phyloP scores from a whole-genome alignment of 1,140 invertebrate species.

The Nautilus pompilius region DNA sequence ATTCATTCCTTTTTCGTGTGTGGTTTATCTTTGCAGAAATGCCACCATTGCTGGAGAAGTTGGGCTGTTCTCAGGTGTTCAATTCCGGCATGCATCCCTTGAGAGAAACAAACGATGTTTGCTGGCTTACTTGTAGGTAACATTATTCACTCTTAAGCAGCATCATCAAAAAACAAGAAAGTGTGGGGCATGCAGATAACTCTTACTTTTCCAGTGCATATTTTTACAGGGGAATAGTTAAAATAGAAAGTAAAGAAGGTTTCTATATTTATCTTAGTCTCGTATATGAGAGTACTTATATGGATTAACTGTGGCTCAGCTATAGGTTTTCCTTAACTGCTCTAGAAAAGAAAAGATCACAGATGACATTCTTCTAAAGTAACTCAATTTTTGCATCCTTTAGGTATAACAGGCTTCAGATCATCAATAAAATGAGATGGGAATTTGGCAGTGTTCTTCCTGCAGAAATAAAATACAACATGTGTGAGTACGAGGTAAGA shows the following conservation, averaged over 20 bases:
- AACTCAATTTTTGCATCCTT: slow-evolving; percentile 15
- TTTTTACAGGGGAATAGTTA: too few species aligned
- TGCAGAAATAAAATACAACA: slow-evolving; percentile 73
- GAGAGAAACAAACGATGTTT: slow-evolving; percentile 88
- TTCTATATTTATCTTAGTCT: too few species aligned
- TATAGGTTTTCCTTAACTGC: too few species aligned
- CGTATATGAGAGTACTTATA: too few species aligned
- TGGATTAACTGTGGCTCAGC: too few species aligned
- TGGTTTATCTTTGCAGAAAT: slow-evolving; percentile 36
- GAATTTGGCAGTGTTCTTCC: slow-evolving; percentile 89
- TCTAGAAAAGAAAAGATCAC: too few species aligned
- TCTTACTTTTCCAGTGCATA: too few species aligned
- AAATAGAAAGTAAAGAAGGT: too few species aligned
- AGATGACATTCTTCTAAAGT: too few species aligned
- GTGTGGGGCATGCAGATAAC: slow-evolving; percentile 18
- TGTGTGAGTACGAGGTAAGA: slow-evolving; percentile 73
- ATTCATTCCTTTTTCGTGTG: neutral
- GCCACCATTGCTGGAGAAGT: slow-evolving; percentile 58
- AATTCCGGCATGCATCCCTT: slow-evolving; percentile 77
- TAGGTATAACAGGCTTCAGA: slow-evolving; percentile 73
- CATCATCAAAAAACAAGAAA: slow-evolving; percentile 90
- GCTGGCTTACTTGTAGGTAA: slow-evolving; percentile 75
- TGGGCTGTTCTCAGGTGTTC: slow-evolving; percentile 65
- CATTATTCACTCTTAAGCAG: slow-evolving; percentile 5
- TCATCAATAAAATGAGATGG: slow-evolving; percentile 82